These are phyloP conservation scores for Falco concolor DNA, from an alignment of 2,797 vertebrate species.

Conservation along the genomic window DNA sequence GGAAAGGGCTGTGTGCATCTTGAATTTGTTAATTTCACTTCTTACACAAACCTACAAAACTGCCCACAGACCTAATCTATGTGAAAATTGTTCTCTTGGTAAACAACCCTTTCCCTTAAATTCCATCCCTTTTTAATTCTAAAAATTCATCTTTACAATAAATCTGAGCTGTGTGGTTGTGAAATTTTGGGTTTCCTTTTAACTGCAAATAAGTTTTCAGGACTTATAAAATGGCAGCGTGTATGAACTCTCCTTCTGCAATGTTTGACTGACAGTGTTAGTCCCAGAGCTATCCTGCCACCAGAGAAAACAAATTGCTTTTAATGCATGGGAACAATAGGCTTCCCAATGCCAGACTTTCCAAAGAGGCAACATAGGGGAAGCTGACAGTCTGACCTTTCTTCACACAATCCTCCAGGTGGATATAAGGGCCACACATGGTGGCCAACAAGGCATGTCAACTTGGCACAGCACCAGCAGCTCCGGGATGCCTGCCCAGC, in stretches of 20 bases:
- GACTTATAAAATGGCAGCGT: background rate
- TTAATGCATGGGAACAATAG: background rate
- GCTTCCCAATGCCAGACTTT: background rate
- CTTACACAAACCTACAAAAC: background rate
- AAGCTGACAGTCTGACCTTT: background rate
- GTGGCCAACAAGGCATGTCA: background rate
- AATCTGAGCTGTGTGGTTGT: background rate
- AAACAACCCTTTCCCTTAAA: background rate
- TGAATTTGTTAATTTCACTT: background rate
- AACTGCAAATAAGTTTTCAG: background rate
- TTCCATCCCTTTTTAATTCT: background rate
- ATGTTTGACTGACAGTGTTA: background rate
- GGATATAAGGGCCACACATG: accelerated
- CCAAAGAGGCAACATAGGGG: background rate
- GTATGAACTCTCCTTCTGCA: background rate
- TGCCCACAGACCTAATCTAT: background rate
- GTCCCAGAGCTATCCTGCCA: background rate
- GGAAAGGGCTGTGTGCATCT: background rate
- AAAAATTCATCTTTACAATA: background rate
- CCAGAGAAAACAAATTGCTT: background rate
- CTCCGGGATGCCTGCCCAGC: background rate
- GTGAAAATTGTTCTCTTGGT: background rate
- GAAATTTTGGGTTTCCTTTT: background rate
- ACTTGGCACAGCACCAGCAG: background rate
- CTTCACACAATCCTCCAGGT: background rate